Conservation (phyloP, 2,113 vertebrate genomes). For the Glareola pratincola region DNA sequence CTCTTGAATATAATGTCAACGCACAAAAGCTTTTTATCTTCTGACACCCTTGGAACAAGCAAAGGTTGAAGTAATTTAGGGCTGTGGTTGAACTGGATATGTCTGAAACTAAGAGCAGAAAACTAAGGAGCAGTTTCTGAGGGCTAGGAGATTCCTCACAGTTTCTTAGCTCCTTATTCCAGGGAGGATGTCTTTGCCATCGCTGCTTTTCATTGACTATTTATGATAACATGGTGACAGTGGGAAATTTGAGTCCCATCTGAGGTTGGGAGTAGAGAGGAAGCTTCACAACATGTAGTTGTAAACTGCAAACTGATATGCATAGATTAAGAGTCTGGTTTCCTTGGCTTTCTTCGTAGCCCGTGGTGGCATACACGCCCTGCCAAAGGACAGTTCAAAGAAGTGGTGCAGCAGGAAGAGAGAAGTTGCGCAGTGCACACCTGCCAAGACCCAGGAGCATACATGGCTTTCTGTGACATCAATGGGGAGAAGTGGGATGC, state of each 20-base stretch:
- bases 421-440: accelerated
- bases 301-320: neutral
- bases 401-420: neutral
- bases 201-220: neutral
- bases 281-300: neutral
- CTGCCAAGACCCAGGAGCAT: neutral
- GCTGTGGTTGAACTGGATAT: neutral
- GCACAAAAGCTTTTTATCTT: neutral
- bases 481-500: neutral
- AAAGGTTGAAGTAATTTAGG: neutral
- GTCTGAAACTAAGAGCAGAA: neutral
- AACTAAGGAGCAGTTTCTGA: neutral
- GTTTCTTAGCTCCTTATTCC: neutral
- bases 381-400: neutral
- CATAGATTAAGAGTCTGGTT: neutral
- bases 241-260: neutral
- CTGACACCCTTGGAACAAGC: neutral
- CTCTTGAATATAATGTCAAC: neutral
- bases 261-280: neutral
- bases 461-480: neutral
- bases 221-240: neutral
- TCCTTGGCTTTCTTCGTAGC: neutral
- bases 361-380: neutral
- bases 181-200: neutral
- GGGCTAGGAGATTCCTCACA: neutral